Base-by-base conservation (phyloP, 2,113 vertebrate genomes). In the Bufo bufo region DNA sequence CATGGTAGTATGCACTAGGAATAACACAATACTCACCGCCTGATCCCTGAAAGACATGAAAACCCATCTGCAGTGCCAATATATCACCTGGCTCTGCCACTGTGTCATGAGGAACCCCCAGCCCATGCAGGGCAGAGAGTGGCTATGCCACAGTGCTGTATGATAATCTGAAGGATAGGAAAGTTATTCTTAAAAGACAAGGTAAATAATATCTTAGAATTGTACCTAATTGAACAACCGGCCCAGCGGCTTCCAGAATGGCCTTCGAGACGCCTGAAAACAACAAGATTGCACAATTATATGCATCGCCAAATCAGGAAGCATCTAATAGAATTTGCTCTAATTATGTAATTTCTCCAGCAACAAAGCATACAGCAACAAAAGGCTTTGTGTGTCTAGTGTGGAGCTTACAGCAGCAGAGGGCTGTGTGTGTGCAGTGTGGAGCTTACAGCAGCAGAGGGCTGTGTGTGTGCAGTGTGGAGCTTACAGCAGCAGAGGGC, bases 211-310 rank as follows among this genome's bases (percentile, higher is more conserved):
- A 83, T n/a, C 17, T 45, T 12, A 50, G 14, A n/a, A n/a, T 89
- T 91, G 89, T 95, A 99, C 98, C 94, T 49, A 94, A 87, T 91
- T 93, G 91, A 20, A 98, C 95, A 80, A 83, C 23, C 20, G 14
- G 86, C 88, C 97, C 97, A 88, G 97, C 97, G 89, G 93, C 93
- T 84, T 96, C 93, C 90, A 97, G 92, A 93, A 98, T 95, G 84
- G 97, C 97, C 92, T 93, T 97, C 82, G 95, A 98, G 54, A 99
- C 97, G 9, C 97, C 97, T 99, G 58, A 17, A 86, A 33, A 78
- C 19, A 11, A 58, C 1, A n/a, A n/a, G n/a, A 52, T 12, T n/a
- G 49, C 11, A 52, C 49, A 20, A 77, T 50, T 20, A 45, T 20
- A 77, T 20, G 12, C 19, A 50, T 20, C 20, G 10, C 19, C 63